Evolutionary conservation across 53 echinoderm and acorn worm genomes (phyloP), one percentile per base, ranked within the genome.

Genomic region (Glandiceps talaboti): DNA sequence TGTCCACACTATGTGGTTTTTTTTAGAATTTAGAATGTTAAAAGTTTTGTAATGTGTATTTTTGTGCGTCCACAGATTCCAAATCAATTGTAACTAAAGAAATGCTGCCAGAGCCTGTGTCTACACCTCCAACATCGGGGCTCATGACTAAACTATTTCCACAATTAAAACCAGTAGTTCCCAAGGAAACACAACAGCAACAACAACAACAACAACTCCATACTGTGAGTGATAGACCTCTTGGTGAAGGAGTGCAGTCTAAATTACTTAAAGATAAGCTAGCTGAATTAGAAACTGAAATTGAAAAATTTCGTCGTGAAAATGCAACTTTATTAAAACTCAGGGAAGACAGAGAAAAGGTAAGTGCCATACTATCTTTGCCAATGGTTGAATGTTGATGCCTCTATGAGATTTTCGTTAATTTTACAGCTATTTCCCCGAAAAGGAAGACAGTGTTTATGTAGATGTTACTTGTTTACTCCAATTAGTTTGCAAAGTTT

Each of bases 281-380:
- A 14, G 77, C 79, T 1, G 93, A 99, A 81, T 86, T 99, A 32
- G 99, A 99, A 79, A 86, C 89, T 32, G 99, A 99, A 77, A 99
- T 99, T 28, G 89, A 91, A 76, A 87, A 88, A 82, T 99, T 99
- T 79, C 45, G 99, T n/a, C 87, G 82, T 33, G 99, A 99, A 82
- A 99, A 99, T 79, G 80, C 87, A 1, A 88, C 89, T 28, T 76
- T 99, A n/a, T 90, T 92, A 0, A 89, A 89, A 82, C 88, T 99
- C 1, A 87, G 99, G 74, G 86, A 93, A 31, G 93, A 99, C 73
- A 93, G 99, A 84, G 99, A 99, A 64, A 99, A 94, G 88, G 99
- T 99, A 78, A 74, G 45, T 27, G 64, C n/a, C n/a, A n/a, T n/a
- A n/a, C n/a, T n/a, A n/a, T n/a, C n/a, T n/a, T n/a, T n/a, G n/a